Evolutionary conservation across 2,888 invertebrate species (phyloP), one percentile per base, ranked within the genome.

Genomic region (Acrocyrtus sp.): DNA sequence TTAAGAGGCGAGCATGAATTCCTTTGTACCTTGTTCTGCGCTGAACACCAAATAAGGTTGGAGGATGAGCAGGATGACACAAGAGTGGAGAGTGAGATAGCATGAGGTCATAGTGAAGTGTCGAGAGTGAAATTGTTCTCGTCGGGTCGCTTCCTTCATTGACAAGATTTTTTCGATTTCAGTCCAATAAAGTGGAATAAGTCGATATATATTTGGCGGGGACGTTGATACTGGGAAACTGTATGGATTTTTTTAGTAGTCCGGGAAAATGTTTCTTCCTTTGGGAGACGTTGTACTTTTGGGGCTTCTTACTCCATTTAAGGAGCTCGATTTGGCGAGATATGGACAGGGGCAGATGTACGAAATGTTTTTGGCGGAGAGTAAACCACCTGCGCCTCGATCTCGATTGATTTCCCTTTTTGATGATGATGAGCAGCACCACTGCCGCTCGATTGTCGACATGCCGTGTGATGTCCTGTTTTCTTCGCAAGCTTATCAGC

Each of bases 61-160:
- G 62, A 48, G 41, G 57, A 56, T 50, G 50, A 56, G 26, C 54
- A 70, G 54, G 61, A 70, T 15, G 48, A 70, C 47, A 62, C 54
- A 56, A 45, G 41, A 57, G 24, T 69, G 60, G 54, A 70, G 54
- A 61, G 62, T 62, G 17, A 50, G 62, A 34, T 70, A 70, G 56
- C 69, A 70, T 70, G 69, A 70, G 69, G 69, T 70, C 69, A 70
- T 70, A 62, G 56, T 70, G 69, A 62, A 68, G 17, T n/a, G n/a
- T n/a, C n/a, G n/a, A n/a, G n/a, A n/a, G n/a, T n/a, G n/a, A n/a
- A n/a, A n/a, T n/a, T n/a, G n/a, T n/a, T n/a, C n/a, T n/a, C n/a
- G n/a, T n/a, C n/a, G n/a, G n/a, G n/a, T n/a, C n/a, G n/a, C n/a
- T n/a, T n/a, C n/a, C n/a, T n/a, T n/a, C n/a, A n/a, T n/a, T n/a